Evolutionary conservation across 2,888 invertebrate species (phyloP), one percentile per base, ranked within the genome.

Genomic region (Ceraclea dissimilis): DNA sequence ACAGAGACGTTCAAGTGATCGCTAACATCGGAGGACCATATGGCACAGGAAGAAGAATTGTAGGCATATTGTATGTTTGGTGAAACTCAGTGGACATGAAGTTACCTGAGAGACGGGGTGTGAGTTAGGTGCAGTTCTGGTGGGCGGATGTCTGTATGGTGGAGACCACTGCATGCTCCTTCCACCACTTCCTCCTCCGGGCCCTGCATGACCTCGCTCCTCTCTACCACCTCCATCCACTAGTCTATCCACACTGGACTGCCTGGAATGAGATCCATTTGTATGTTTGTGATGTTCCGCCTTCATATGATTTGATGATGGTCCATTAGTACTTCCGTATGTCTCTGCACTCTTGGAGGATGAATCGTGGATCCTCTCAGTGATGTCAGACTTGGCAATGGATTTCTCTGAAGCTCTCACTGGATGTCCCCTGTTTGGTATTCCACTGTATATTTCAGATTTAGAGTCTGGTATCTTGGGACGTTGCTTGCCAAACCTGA

Each of bases 401-500:
- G 77, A 79, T 64, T 77, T 76, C 64, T 78, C 75, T 0, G 78
- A 74, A 1, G 76, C 67, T n/a, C 76, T 66, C 1, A 75, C 74
- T n/a, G 77, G 75, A 62, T 71, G 71, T 50, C 73, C 65, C 49
- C 76, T 66, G 1, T 72, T 74, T 65, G 73, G 74, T 18, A 72
- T 64, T 49, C 76, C 76, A 1, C 72, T 73, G 65, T 74, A 75
- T 18, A 72, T 65, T 52, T 76, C 77, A 11, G 62, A 59, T 26
- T 56, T 54, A 0, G 67, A 59, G 31, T 78, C 77, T 1, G 69
- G 63, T 10, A 61, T 60, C 65, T 76, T 78, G 62, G 77, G 77
- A 57, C 71, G 67, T 2, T 76, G 74, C 61, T 78, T 78, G 54
- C 76, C 76, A 70, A 85, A 85, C 66, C 85, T 83, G 60, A 18